Conservation (phyloP, 1,140 invertebrate genomes). For the Sycobia sp. region DNA sequence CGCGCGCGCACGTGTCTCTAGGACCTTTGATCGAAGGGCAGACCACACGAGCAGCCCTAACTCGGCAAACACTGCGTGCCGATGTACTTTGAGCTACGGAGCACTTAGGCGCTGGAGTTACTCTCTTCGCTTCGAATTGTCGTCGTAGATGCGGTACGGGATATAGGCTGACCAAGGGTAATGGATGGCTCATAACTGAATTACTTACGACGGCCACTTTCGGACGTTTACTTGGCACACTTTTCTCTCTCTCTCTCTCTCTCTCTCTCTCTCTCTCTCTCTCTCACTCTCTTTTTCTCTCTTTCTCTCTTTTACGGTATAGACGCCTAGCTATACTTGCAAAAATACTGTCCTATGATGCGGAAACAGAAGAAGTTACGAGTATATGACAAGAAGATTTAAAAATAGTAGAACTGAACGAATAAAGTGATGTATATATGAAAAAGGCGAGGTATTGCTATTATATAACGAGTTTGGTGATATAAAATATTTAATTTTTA, state of each 20-base stretch:
- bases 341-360: too few relatives aligned
- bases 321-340: too few relatives aligned
- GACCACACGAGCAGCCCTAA: neutral
- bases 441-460: too few relatives aligned
- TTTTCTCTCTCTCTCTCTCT: conserved; percentile 3
- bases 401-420: too few relatives aligned
- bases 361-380: too few relatives aligned
- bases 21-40: neutral
- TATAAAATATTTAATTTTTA: too few relatives aligned
- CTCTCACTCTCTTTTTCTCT: neutral
- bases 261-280: neutral
- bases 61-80: conserved; percentile 6
- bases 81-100: neutral
- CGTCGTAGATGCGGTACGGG: conserved; percentile 9
- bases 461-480: too few relatives aligned
- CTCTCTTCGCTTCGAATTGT: conserved; percentile 1
- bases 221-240: conserved; percentile 6
- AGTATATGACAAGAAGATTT: too few relatives aligned
- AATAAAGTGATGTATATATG: too few relatives aligned
- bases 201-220: conserved; percentile 32
- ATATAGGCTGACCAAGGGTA: conserved; percentile 34
- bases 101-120: conserved; percentile 2
- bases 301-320: too few relatives aligned
- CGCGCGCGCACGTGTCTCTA: neutral
- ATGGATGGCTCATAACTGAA: conserved; percentile 41